Base-by-base conservation (phyloP, 2,888 invertebrate species). In the Muscina levida region DNA sequence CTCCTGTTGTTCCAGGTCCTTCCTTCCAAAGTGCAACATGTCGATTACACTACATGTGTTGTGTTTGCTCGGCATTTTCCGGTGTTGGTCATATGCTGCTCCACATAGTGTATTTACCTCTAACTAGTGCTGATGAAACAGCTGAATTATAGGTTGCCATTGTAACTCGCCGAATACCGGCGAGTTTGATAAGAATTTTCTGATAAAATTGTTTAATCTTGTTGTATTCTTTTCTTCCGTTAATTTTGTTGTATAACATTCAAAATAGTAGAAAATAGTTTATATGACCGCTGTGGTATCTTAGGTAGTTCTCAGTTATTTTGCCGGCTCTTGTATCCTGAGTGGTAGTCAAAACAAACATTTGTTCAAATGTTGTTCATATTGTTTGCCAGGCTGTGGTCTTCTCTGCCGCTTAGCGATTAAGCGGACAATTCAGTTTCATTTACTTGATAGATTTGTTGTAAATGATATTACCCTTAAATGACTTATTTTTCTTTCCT, bases 191-290 rank as follows among this genome's bases (percentile, higher is more conserved):
- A 80, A 80, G 56, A 66, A 65, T 72, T 68, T 65, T n/a, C 11
- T 70, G 76, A 80, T 80, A 80, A 80, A 76, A 76, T 76, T 57
- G 11, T 72, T 73, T 72, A 57, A 57, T 77, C 77, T 80, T 80
- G 72, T 72, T 79, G 15, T 19, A 2, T 11, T 22, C 24, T 13
- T 31, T 31, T 53, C 53, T 53, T 53, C 24, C 39, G 48, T 56
- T 67, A 62, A 75, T 51, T 42, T 57, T 48, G n/a, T 56, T 22
- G 31, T n/a, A 19, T 59, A 59, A 72, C 46, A 17, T 10, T n/a
- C n/a, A n/a, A n/a, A n/a, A n/a, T n/a, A n/a, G n/a, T n/a, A n/a
- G 62, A 24, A 51, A 44, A 4, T 44, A n/a, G 10, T 11, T 44
- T 17, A 5, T 8, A 31, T 44, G 31, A 46, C 26, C 53, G 24